Conservation (phyloP, 1,140 invertebrate genomes). For the Solenopsis fugax region DNA sequence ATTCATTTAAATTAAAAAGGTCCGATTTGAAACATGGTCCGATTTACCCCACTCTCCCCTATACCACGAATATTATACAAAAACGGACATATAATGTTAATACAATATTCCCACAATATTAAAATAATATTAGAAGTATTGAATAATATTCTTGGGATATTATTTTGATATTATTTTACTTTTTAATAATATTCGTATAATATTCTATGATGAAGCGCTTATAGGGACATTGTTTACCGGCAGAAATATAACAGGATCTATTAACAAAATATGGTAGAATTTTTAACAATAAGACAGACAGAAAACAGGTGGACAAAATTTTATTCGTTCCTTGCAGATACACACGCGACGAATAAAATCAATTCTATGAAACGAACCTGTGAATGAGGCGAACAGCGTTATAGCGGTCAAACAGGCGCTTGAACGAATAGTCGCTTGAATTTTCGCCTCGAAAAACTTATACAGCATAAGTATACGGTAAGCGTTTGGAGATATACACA, state of each 20-base stretch:
- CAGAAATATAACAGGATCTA: background rate
- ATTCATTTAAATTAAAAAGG: too few species aligned
- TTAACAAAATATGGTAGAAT: background rate
- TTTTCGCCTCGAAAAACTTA: background rate
- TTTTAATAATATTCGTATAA: too few species aligned
- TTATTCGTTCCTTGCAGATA: constrained; percentile 38
- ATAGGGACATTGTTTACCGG: background rate
- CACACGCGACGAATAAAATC: constrained; percentile 15
- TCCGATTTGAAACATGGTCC: too few species aligned
- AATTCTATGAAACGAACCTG: background rate
- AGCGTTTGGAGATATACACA: constrained; percentile 21
- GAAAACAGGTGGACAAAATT: background rate
- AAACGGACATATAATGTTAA: too few species aligned
- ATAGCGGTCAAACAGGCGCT: background rate
- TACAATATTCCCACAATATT: too few species aligned
- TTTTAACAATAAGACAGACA: background rate
- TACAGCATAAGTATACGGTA: constrained; percentile 44
- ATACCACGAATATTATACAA: too few species aligned
- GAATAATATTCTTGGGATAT: too few species aligned
- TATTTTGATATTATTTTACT: too few species aligned
- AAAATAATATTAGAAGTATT: too few species aligned
- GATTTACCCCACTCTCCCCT: too few species aligned
- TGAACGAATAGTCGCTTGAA: background rate
- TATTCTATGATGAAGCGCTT: too few species aligned
- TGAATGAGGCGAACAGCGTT: background rate